Percentiles rank a stretch among this genome's conserved stretches.
phyloP scores from a whole-genome alignment of 92 coral and sea anemone species.

The Epizoanthus stellaris region DNA sequence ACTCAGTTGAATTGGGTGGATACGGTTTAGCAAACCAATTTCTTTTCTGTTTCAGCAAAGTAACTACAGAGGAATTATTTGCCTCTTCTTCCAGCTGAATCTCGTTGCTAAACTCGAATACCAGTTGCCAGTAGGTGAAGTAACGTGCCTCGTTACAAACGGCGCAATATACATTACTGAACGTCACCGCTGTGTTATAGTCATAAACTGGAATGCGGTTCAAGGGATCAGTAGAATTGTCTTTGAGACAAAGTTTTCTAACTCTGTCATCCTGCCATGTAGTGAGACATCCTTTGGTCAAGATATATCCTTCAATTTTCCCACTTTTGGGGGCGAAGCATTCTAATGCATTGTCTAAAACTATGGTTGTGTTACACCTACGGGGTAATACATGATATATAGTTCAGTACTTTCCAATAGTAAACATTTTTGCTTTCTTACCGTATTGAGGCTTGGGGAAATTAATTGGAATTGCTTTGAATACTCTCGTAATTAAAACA shows the following conservation, averaged over 20 bases:
- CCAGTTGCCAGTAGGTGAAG: not conserved
- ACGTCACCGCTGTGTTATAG: not conserved
- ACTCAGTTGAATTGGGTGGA: not conserved
- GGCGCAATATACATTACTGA: slow-evolving; percentile 1
- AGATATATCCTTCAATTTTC: not conserved
- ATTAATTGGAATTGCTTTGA: no score
- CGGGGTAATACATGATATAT: no score
- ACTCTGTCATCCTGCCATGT: not conserved
- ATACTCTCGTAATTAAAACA: no score
- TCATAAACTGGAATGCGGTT: slow-evolving; percentile 14
- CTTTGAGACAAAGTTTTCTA: not conserved
- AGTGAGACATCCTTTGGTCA: not conserved
- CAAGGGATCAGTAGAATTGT: slow-evolving; percentile 1
- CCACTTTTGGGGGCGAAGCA: no score
- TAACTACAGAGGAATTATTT: not conserved
- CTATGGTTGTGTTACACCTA: no score
- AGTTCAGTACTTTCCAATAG: no score
- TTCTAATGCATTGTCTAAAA: no score
- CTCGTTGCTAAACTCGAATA: not conserved
- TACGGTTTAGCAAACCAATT: not conserved
- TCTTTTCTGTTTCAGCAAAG: not conserved
- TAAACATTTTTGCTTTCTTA: no score
- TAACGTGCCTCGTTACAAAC: not conserved
- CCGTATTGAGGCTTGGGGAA: no score
- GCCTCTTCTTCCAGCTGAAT: not conserved